These are phyloP conservation scores for Moxostoma hubbsi DNA, from an alignment of 2,797 vertebrate species.

Conservation along the genomic window DNA sequence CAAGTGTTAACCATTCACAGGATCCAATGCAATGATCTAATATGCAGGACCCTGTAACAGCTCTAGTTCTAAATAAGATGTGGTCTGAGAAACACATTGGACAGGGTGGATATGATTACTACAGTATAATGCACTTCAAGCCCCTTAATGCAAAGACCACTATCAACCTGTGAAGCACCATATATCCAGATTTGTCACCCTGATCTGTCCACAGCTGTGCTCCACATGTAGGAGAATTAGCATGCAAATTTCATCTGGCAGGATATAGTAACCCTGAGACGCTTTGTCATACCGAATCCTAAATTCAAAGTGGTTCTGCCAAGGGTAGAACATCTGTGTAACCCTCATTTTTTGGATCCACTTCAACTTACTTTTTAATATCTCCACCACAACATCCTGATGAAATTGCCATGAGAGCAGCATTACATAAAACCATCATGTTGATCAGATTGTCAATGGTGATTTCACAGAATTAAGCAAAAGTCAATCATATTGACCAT, in stretches of 20 bases:
- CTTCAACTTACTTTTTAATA: conserved; percentile 75
- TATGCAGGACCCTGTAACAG: neutral
- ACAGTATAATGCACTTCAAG: neutral
- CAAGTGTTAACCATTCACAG: too few species aligned
- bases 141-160: neutral
- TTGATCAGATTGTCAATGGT: conserved; percentile 83
- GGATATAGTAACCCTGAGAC: conserved; percentile 25
- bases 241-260: conserved; percentile 49
- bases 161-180: conserved; percentile 18
- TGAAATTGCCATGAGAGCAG: conserved; percentile 84
- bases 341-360: conserved; percentile 62
- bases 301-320: conserved; percentile 38
- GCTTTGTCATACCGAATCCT: conserved; percentile 44
- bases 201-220: conserved; percentile 25
- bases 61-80: neutral
- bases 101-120: neutral
- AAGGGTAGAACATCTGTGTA: conserved; percentile 23
- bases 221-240: conserved; percentile 28
- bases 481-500: conserved; percentile 73
- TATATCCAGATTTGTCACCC: conserved; percentile 42
- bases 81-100: neutral
- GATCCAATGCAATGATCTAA: neutral
- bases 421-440: conserved; percentile 71
- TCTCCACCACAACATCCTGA: conserved; percentile 61
- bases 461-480: conserved; percentile 82